Conservation (phyloP, 2,113 vertebrate species). For the Oreotrochilus melanogaster region DNA sequence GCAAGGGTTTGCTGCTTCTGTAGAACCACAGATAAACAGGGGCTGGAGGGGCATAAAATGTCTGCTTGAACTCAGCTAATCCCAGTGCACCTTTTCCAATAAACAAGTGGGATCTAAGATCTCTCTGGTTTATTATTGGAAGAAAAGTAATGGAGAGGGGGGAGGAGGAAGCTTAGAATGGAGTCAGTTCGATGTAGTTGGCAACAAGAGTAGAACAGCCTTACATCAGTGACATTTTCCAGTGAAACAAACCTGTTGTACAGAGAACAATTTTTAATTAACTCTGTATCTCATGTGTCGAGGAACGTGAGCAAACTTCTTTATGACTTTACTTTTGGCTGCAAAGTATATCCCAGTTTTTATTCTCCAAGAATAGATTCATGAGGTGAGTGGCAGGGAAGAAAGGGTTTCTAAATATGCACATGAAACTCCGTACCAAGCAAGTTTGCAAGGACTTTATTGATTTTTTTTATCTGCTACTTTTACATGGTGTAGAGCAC, state of each 20-base stretch:
- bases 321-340: conserved; percentile 71
- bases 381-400: conserved; percentile 70
- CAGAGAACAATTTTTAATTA: conserved; percentile 81
- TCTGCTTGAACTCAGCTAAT: not conserved
- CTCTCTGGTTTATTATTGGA: conserved; percentile 51
- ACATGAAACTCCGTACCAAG: conserved; percentile 63
- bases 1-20: not conserved
- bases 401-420: conserved; percentile 76
- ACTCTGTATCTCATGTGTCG: conserved; percentile 75
- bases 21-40: not conserved
- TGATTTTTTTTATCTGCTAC: conserved; percentile 47
- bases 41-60: not conserved
- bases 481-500: not conserved
- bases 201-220: conserved; percentile 64
- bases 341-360: conserved; percentile 70
- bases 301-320: conserved; percentile 80
- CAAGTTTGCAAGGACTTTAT: conserved; percentile 43
- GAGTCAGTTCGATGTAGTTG: conserved; percentile 62
- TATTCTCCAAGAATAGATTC: conserved; percentile 79
- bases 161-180: conserved; percentile 56
- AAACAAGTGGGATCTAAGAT: conserved; percentile 4
- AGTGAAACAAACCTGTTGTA: conserved; percentile 75
- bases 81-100: conserved; percentile 39
- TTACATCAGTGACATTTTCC: conserved; percentile 77
- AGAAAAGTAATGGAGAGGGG: conserved; percentile 46